Evolutionary conservation across 2,888 invertebrate genomes (phyloP).

Genomic region (Agrochola lota): DNA sequence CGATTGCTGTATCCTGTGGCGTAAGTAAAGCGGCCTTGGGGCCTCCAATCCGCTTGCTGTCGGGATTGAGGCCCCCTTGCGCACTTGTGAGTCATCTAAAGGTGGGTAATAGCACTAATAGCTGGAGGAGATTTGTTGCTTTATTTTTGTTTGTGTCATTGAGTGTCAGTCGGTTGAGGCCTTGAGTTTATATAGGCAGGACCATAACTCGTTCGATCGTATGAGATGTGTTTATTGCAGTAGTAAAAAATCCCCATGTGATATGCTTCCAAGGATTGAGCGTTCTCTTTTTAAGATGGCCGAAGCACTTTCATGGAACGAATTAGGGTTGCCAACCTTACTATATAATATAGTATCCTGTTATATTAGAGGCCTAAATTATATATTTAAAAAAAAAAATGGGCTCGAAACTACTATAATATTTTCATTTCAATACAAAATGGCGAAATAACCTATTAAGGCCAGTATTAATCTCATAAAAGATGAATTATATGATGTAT

Average conservation of each 20-base stretch:
- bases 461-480: too few relatives aligned
- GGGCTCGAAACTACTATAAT: too few relatives aligned
- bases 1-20: slow-evolving; percentile 55
- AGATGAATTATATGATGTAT: too few relatives aligned
- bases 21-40: slow-evolving; percentile 53
- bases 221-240: background rate
- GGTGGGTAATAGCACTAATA: slow-evolving; percentile 15
- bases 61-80: slow-evolving; percentile 49
- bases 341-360: too few relatives aligned
- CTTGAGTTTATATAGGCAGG: slow-evolving; percentile 14
- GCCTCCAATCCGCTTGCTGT: slow-evolving; percentile 39
- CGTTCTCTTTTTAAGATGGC: background rate
- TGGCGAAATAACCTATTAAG: too few relatives aligned
- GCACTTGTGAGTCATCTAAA: slow-evolving; percentile 38
- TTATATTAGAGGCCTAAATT: too few relatives aligned
- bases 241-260: background rate
- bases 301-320: too few relatives aligned
- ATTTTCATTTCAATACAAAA: too few relatives aligned
- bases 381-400: too few relatives aligned
- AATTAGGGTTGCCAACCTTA: too few relatives aligned
- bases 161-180: slow-evolving; percentile 4
- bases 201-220: background rate
- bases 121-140: slow-evolving; percentile 22
- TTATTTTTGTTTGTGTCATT: slow-evolving; percentile 46
- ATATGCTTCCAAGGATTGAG: background rate